A percentile compares a stretch with the other conserved stretches of the same genome.
phyloP scores from a whole-genome alignment of 23 tunicate species.

The Trididemnum miniatum region DNA sequence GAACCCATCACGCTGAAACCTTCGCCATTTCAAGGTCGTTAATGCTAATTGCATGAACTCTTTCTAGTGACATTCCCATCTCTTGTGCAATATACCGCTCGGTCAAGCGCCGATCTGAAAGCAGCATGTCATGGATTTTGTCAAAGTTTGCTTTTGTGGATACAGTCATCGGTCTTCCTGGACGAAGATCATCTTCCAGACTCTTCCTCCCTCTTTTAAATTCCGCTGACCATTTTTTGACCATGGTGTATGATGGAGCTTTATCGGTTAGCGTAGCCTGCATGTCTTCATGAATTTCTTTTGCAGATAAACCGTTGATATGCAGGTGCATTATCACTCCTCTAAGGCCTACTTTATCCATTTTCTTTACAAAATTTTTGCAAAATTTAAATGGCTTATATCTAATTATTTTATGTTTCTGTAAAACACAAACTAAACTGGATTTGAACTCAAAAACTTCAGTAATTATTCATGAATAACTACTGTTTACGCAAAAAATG shows the following conservation, averaged over 20 bases:
- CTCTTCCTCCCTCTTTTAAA: not conserved
- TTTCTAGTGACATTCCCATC: not conserved
- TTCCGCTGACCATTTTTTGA: not conserved
- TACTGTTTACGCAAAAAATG: not conserved
- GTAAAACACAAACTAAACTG: not conserved
- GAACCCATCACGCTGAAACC: constrained; percentile 9
- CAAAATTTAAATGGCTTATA: too few species aligned
- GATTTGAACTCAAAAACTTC: not conserved
- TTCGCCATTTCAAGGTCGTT: not conserved
- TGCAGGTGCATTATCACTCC: not conserved
- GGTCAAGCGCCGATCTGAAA: not conserved
- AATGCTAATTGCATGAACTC: not conserved
- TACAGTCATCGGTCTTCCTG: not conserved
- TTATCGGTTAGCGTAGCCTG: not conserved
- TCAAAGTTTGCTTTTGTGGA: not conserved
- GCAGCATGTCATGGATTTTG: not conserved
- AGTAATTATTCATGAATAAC: not conserved
- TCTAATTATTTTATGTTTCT: not conserved
- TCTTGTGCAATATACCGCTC: not conserved
- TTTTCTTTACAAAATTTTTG: not conserved
- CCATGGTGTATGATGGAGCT: not conserved
- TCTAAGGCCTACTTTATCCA: not conserved
- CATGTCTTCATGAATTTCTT: not conserved
- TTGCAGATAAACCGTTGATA: not conserved
- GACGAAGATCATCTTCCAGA: not conserved